phyloP scores from a whole-genome alignment of 2,888 invertebrate genomes.

The Chrysodeixis includens region DNA sequence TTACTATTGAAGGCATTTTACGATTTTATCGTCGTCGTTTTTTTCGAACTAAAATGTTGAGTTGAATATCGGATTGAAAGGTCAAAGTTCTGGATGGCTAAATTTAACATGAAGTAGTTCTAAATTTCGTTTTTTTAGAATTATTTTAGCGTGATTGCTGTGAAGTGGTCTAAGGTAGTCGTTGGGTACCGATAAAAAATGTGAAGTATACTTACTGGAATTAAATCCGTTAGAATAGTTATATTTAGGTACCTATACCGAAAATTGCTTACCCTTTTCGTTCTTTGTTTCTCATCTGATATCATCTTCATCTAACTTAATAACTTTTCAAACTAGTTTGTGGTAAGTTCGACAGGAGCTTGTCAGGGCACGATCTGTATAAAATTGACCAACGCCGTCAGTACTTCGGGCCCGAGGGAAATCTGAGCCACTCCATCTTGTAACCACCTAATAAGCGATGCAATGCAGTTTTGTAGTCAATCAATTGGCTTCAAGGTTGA shows the following conservation, averaged over 20 bases:
- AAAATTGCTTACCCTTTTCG: not conserved
- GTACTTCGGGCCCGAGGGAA: constrained; percentile 47
- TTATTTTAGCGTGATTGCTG: not conserved
- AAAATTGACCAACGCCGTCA: constrained; percentile 44
- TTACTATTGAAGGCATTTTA: constrained; percentile 53
- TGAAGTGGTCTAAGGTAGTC: not conserved
- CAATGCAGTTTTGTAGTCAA: constrained; percentile 41
- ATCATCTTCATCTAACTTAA: no score
- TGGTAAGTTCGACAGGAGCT: constrained; percentile 20
- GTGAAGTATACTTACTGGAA: not conserved
- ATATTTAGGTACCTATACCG: not conserved
- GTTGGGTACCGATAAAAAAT: not conserved
- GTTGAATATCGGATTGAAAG: constrained; percentile 18
- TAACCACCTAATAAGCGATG: constrained; percentile 53
- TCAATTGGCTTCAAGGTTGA: constrained; percentile 26
- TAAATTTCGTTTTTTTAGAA: not conserved
- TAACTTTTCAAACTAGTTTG: constrained; percentile 14
- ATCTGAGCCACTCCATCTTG: constrained; percentile 47
- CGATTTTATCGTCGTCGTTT: constrained; percentile 31
- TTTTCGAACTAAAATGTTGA: constrained; percentile 29
- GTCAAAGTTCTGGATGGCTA: not conserved
- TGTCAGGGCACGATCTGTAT: constrained; percentile 42
- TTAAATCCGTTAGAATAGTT: not conserved
- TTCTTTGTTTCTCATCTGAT: not conserved
- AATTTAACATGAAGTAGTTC: not conserved